phyloP scores from a whole-genome alignment of 2,113 vertebrate genomes.

The Oenanthe melanoleuca region DNA sequence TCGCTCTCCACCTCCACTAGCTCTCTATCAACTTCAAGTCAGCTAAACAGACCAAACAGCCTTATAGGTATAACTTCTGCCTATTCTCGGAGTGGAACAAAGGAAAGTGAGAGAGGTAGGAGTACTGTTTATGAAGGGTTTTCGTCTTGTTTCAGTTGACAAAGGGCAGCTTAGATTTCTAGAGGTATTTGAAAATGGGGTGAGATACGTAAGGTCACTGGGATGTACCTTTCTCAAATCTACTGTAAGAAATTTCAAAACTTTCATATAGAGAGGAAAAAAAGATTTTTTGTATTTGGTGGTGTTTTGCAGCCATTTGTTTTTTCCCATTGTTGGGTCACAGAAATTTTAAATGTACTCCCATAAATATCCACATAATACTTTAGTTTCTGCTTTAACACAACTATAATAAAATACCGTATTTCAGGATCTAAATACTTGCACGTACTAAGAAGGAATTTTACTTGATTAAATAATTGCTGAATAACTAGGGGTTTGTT shows the following conservation, averaged over 20 bases:
- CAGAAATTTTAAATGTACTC: neutral
- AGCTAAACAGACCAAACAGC: constrained; percentile 85
- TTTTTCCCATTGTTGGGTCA: neutral
- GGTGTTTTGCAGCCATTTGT: neutral
- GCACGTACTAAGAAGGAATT: neutral
- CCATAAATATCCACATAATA: neutral
- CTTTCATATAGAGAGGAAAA: neutral
- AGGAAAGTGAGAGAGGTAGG: constrained; percentile 92
- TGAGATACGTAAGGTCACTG: accelerated
- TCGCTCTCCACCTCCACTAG: constrained; percentile 82
- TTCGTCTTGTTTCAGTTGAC: neutral
- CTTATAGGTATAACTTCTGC: constrained; percentile 91
- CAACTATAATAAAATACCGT: neutral
- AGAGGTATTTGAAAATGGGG: neutral
- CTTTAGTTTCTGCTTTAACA: neutral
- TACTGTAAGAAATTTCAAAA: neutral
- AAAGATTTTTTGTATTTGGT: neutral
- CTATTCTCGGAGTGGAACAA: constrained; percentile 86
- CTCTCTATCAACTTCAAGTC: constrained; percentile 81
- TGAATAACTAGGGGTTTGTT: neutral
- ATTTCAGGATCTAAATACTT: neutral
- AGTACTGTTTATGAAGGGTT: neutral
- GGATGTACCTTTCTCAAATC: neutral
- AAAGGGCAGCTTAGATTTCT: neutral
- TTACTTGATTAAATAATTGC: neutral